A percentile compares a stretch with the other conserved stretches of the same genome.
phyloP scores from a whole-genome alignment of 2,888 invertebrate genomes.

The Blastobasis lacticolella region DNA sequence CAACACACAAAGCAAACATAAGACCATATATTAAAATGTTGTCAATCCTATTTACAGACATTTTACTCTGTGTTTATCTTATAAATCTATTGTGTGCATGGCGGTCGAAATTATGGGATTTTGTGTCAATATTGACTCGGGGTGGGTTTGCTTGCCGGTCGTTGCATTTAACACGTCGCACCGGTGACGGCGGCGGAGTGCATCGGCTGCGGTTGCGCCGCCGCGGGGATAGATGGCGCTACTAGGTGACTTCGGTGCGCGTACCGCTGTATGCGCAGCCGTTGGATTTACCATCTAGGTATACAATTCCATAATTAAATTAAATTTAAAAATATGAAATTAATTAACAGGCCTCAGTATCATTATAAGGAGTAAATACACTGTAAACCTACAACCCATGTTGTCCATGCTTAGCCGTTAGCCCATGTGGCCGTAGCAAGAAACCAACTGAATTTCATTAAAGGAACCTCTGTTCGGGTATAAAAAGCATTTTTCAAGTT shows the following conservation, averaged over 20 bases:
- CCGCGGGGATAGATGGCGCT: conserved; percentile 45
- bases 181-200: conserved; percentile 32
- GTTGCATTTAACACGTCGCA: conserved; percentile 70
- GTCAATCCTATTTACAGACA: conserved; percentile 72
- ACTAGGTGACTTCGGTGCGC: conserved; percentile 11
- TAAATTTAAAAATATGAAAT: too few relatives aligned
- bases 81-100: conserved; percentile 71
- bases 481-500: conserved; percentile 23
- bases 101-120: conserved; percentile 72
- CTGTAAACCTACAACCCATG: too few relatives aligned
- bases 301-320: too few relatives aligned
- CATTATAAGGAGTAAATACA: too few relatives aligned
- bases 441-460: background rate
- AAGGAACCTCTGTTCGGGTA: conserved; percentile 8
- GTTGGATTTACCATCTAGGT: too few relatives aligned
- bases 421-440: too few relatives aligned
- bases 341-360: too few relatives aligned
- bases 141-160: conserved; percentile 59
- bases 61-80: conserved; percentile 72
- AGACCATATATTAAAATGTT: conserved; percentile 72
- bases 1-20: conserved; percentile 62
- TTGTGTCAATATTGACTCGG: conserved; percentile 66
- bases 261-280: too few relatives aligned
- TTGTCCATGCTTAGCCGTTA: too few relatives aligned
- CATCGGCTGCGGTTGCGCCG: conserved; percentile 21